phyloP scores from a whole-genome alignment of 2,888 invertebrate genomes.

The Xylocampa areola region DNA sequence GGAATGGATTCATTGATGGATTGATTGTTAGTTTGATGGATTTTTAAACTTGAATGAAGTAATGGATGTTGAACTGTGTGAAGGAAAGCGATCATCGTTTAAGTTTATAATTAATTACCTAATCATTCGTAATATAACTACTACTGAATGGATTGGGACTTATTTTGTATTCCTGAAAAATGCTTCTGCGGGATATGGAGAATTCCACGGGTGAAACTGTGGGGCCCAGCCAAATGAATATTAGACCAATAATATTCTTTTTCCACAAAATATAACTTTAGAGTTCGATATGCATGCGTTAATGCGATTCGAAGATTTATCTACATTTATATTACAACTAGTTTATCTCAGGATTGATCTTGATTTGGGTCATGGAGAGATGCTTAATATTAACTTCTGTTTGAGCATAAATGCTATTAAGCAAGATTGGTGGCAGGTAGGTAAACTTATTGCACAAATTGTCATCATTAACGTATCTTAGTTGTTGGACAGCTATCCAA shows the following conservation, averaged over 20 bases:
- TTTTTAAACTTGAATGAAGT: neutral
- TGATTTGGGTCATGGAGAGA: slow-evolving; percentile 1
- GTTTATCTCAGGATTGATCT: neutral
- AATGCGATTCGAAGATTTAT: too few species aligned
- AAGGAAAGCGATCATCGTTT: neutral
- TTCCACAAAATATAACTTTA: too few species aligned
- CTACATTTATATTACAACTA: neutral
- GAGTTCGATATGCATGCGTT: too few species aligned
- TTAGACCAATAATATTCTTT: too few species aligned
- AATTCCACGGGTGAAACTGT: too few species aligned
- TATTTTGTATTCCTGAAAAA: too few species aligned
- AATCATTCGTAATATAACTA: too few species aligned
- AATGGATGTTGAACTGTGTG: neutral
- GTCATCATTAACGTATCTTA: slow-evolving; percentile 16
- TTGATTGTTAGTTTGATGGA: neutral
- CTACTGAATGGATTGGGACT: too few species aligned
- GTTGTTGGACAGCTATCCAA: slow-evolving; percentile 24
- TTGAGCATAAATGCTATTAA: slow-evolving; percentile 4
- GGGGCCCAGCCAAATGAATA: too few species aligned
- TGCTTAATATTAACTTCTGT: slow-evolving; percentile 4
- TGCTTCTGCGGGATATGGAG: too few species aligned
- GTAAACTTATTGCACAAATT: slow-evolving; percentile 32
- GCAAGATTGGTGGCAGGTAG: slow-evolving; percentile 13
- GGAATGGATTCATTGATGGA: slow-evolving; percentile 10
- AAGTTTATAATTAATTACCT: too few species aligned